Evolutionary conservation across 2,888 invertebrate species (phyloP), one percentile per base, ranked within the genome.

Genomic region (Drosophila atripex): DNA sequence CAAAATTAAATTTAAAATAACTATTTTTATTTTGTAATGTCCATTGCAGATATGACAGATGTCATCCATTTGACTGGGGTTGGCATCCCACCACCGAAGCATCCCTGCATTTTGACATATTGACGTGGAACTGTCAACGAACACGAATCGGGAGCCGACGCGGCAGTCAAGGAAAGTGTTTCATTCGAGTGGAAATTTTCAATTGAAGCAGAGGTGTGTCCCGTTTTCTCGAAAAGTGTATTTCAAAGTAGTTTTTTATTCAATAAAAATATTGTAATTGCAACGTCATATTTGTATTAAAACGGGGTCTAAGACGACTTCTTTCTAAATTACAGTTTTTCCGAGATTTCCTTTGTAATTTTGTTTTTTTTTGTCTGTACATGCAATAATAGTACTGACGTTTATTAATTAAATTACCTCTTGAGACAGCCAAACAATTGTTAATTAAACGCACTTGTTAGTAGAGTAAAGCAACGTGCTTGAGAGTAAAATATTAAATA

Each of bases 151-250:
- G 68, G 75, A 73, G 72, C 66, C 66, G 65, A 68, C 43, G 25
- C 59, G 18, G 51, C 45, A 52, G 66, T 63, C 70, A 75, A 63
- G 43, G 35, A 11, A 1, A 55, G 39, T 49, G 56, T 9, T 16
- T 84, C 80, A 90, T 77, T 89, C 79, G 78, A 78, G 74, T 79
- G 51, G 59, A 80, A 75, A 72, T 78, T 83, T 77, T 73, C 57
- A 43, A 52, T 39, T 39, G 38, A 64, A 54, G 32, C 43, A 28
- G 68, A 88, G 85, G 87, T 90, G 78, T 46, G 77, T 74, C 56
- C 7, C 47, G 23, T 28, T 38, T 32, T 46, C 28, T 1, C 12
- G 18, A 23, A 18, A 2, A 30, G 9, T 14, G 18, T 28, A 3
- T 7, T 38, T n/a, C 2, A 9, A 18, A 1, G 28, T 23, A 9